These are phyloP conservation scores for Lamproptera curius DNA, from an alignment of 2,888 invertebrate species.

Conservation along the genomic window DNA sequence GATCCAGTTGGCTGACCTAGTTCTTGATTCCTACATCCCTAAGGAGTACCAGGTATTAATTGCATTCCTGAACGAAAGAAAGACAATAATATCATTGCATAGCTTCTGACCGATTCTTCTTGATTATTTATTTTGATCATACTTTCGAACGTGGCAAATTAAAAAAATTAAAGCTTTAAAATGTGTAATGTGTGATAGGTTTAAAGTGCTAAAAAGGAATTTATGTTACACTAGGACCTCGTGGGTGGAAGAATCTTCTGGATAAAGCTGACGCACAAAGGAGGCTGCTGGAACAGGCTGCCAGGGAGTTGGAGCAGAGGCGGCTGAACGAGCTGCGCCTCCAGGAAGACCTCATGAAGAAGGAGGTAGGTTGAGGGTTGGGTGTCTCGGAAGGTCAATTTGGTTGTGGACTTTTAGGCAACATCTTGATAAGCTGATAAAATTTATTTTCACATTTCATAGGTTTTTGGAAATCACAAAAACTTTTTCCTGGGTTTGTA, in stretches of 20 bases:
- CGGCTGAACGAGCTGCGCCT: constrained; percentile 89
- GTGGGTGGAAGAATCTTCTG: constrained; percentile 98
- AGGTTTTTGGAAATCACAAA: too few relatives aligned
- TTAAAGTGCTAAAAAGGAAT: too few relatives aligned
- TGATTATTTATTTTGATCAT: neutral
- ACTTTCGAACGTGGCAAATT: neutral
- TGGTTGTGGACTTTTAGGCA: too few relatives aligned
- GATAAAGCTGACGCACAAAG: constrained; percentile 98
- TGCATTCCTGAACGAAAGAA: too few relatives aligned
- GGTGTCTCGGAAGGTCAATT: too few relatives aligned
- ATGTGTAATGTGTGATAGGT: too few relatives aligned
- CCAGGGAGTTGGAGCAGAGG: constrained; percentile 87
- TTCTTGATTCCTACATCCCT: constrained; percentile 96
- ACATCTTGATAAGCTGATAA: too few relatives aligned
- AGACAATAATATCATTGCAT: neutral
- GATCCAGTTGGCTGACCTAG: constrained; percentile 92
- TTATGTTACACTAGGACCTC: too few relatives aligned
- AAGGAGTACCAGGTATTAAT: constrained; percentile 92
- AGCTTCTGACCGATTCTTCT: neutral
- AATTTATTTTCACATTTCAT: too few relatives aligned
- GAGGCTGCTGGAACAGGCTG: constrained; percentile 90
- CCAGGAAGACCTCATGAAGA: constrained; percentile 89
- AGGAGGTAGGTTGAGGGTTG: constrained; percentile 88
- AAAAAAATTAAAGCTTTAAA: too few relatives aligned
- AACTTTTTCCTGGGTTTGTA: too few relatives aligned